These are phyloP conservation scores for Pagetopsis macropterus DNA, from an alignment of 2,797 vertebrate species.

Conservation along the genomic window DNA sequence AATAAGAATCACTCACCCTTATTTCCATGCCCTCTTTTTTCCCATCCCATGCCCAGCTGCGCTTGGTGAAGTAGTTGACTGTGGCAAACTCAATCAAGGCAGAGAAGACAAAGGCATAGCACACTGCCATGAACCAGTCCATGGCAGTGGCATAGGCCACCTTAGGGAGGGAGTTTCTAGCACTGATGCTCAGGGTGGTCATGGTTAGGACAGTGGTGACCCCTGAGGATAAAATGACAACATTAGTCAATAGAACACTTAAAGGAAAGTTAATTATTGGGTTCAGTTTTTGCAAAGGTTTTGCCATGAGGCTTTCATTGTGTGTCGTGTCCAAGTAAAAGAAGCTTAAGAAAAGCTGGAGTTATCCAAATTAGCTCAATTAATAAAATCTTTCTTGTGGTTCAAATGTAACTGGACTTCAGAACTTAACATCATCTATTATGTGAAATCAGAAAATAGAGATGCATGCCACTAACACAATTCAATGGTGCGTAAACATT, in stretches of 20 bases:
- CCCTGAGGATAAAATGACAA: slow-evolving; percentile 83
- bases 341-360: background rate
- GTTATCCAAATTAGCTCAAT: slow-evolving; percentile 12
- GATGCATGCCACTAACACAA: slow-evolving; percentile 14
- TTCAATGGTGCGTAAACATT: slow-evolving; percentile 24
- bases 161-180: slow-evolving; percentile 98
- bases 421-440: slow-evolving; percentile 33
- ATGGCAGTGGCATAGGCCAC: slow-evolving; percentile 99
- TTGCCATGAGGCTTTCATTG: background rate
- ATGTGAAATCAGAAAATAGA: slow-evolving; percentile 38
- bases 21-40: slow-evolving; percentile 95
- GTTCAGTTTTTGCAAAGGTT: background rate
- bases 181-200: slow-evolving; percentile 99
- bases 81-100: slow-evolving; percentile 99
- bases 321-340: background rate
- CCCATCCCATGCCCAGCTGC: slow-evolving; percentile 99
- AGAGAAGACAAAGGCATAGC: slow-evolving; percentile 99
- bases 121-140: slow-evolving; percentile 99
- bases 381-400: slow-evolving; percentile 6
- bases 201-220: slow-evolving; percentile 99
- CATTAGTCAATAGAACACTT: slow-evolving; percentile 32
- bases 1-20: slow-evolving; percentile 87
- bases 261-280: background rate
- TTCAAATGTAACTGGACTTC: slow-evolving; percentile 2
- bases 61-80: slow-evolving; percentile 99